Percentiles rank a stretch among this genome's conserved stretches.
These are phyloP conservation scores for Osmerus eperlanus DNA, from an alignment of 2,113 vertebrate genomes.

Conservation along the genomic window DNA sequence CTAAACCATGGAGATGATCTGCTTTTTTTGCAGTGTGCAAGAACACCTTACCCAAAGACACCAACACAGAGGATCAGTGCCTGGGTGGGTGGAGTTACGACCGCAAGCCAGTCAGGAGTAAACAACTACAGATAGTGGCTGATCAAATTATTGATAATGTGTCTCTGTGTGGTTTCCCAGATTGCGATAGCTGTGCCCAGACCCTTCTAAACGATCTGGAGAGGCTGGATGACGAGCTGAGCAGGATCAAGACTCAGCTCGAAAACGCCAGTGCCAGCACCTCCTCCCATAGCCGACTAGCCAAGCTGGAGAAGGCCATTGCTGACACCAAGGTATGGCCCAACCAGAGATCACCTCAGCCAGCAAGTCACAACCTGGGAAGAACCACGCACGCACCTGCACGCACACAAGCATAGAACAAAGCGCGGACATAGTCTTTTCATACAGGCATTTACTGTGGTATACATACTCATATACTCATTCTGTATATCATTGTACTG, in stretches of 20 bases:
- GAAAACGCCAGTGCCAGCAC: slow-evolving; percentile 68
- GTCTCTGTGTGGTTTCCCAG: slow-evolving; percentile 63
- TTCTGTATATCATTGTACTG: neutral
- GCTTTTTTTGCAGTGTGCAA: slow-evolving; percentile 79
- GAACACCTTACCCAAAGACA: slow-evolving; percentile 79
- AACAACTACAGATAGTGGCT: too few relatives aligned
- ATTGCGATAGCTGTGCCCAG: slow-evolving; percentile 88
- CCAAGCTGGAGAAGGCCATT: slow-evolving; percentile 74
- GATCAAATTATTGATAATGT: neutral
- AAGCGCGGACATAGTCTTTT: neutral
- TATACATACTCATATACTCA: neutral
- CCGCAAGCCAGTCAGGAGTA: too few relatives aligned
- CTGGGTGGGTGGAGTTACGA: slow-evolving; percentile 71
- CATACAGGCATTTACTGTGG: neutral
- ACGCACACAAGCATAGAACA: neutral
- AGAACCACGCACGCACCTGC: neutral
- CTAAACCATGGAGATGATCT: slow-evolving; percentile 60
- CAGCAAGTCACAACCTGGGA: neutral
- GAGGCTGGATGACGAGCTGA: slow-evolving; percentile 73
- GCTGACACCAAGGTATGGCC: slow-evolving; percentile 79
- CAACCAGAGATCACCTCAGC: neutral
- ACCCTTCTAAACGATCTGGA: slow-evolving; percentile 82
- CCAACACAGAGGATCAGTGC: slow-evolving; percentile 76
- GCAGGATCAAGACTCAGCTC: slow-evolving; percentile 75
- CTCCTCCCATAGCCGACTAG: slow-evolving; percentile 72